These are phyloP conservation scores for Epinephelus lanceolatus DNA, from an alignment of 2,113 vertebrate species.

Conservation along the genomic window DNA sequence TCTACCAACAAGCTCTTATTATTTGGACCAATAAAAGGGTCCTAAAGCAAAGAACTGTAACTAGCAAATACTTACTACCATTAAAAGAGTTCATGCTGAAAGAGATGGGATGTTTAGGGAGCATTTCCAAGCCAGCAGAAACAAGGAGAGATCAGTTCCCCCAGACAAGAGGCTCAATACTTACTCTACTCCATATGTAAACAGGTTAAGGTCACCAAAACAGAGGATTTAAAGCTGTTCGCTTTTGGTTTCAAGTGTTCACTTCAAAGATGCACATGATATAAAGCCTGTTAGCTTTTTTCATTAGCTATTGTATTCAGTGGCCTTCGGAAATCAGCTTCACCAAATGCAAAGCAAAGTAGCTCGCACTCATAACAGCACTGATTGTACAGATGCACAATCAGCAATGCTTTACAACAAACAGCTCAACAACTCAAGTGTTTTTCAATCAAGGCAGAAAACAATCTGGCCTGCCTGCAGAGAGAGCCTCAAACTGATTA, in stretches of 20 bases:
- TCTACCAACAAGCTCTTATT: neutral
- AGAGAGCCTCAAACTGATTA: constrained; percentile 47
- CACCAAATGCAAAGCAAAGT: neutral
- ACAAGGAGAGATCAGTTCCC: neutral
- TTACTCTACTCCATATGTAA: neutral
- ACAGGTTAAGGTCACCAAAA: neutral
- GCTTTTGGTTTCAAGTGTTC: neutral
- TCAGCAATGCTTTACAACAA: neutral
- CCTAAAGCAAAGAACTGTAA: neutral
- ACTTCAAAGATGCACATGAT: neutral
- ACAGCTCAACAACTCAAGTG: neutral
- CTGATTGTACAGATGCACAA: constrained; percentile 8
- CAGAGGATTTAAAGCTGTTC: neutral
- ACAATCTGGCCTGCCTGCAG: constrained; percentile 43
- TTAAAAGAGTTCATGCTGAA: neutral
- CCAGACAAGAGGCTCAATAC: neutral
- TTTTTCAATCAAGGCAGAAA: constrained; percentile 15
- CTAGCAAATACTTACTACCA: neutral
- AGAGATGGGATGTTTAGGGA: neutral
- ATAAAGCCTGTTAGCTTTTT: no score
- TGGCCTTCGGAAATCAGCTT: neutral
- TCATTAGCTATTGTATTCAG: neutral
- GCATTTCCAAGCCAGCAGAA: neutral
- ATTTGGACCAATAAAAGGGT: neutral
- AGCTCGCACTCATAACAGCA: neutral